Conservation (phyloP, 1,140 invertebrate genomes). For the Chelonus insularis region DNA sequence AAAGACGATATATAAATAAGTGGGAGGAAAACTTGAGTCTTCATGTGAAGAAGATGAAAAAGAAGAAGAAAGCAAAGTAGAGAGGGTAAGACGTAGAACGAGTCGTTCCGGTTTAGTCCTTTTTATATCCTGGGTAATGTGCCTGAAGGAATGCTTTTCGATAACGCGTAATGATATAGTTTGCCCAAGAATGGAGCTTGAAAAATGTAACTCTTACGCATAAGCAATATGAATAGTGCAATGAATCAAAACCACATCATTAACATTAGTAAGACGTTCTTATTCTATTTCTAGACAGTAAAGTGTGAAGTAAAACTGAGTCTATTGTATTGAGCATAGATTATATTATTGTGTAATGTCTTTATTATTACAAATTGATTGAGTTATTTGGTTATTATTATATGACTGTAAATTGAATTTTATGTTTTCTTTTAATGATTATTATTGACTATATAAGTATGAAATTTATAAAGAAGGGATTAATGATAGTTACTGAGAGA, state of each 20-base stretch:
- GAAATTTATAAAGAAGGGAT: no score
- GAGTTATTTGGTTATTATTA: no score
- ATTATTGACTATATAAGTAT: no score
- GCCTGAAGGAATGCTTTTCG: slow-evolving; percentile 31
- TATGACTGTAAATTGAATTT: no score
- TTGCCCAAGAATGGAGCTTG: slow-evolving; percentile 7
- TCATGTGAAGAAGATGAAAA: slow-evolving; percentile 24
- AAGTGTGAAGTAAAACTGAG: background rate
- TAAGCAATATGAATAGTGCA: background rate
- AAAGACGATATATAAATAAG: slow-evolving; percentile 13
- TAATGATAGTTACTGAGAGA: slow-evolving; percentile 9
- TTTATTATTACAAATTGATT: no score
- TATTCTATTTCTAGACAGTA: background rate
- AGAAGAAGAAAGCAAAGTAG: slow-evolving; percentile 2
- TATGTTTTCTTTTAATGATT: no score
- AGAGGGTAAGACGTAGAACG: slow-evolving; percentile 23
- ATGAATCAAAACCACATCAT: slow-evolving; percentile 11
- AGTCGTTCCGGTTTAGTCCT: slow-evolving; percentile 39
- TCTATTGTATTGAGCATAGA: background rate
- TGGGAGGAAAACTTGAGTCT: slow-evolving; percentile 18
- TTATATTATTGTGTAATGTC: no score
- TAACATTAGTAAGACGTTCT: background rate
- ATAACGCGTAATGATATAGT: slow-evolving; percentile 44
- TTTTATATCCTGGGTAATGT: slow-evolving; percentile 21
- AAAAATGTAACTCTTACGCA: slow-evolving; percentile 20